Percentiles rank a stretch among this genome's conserved stretches.
phyloP scores from a whole-genome alignment of 2,797 vertebrate genomes.

The Eremophila alpestris region DNA sequence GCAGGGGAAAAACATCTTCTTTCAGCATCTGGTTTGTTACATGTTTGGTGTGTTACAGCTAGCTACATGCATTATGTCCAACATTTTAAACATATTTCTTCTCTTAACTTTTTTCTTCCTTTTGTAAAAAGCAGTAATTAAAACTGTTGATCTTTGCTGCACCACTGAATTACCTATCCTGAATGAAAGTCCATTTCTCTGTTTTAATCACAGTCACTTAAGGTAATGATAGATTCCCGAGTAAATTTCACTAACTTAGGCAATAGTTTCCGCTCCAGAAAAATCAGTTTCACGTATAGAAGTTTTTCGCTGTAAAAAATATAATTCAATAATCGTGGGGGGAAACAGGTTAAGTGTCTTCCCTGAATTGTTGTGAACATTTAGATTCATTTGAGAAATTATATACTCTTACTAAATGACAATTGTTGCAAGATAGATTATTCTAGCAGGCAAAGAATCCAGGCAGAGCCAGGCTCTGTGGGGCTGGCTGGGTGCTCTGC shows the following conservation, averaged over 20 bases:
- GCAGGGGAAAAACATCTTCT: background rate
- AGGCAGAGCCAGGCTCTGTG: background rate
- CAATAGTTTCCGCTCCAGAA: background rate
- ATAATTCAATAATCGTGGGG: background rate
- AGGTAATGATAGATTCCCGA: background rate
- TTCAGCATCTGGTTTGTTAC: background rate
- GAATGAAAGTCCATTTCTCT: background rate
- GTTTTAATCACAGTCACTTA: background rate
- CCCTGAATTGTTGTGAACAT: background rate
- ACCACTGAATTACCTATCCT: background rate
- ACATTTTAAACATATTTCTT: background rate
- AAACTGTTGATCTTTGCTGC: background rate
- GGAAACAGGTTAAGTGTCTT: background rate
- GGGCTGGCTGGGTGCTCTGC: background rate
- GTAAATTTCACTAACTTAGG: background rate
- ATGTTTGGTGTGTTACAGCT: background rate
- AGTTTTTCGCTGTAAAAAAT: background rate
- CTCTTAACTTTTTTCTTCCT: background rate
- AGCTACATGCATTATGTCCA: background rate
- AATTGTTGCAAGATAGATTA: background rate
- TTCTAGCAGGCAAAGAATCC: background rate
- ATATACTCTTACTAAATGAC: background rate
- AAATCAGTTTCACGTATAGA: background rate
- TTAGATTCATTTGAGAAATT: background rate
- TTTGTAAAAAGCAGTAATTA: background rate